A percentile compares a stretch with the other conserved stretches of the same genome.
These are phyloP conservation scores for Trididemnum nubilum DNA, from an alignment of 23 tunicate species.

Conservation along the genomic window DNA sequence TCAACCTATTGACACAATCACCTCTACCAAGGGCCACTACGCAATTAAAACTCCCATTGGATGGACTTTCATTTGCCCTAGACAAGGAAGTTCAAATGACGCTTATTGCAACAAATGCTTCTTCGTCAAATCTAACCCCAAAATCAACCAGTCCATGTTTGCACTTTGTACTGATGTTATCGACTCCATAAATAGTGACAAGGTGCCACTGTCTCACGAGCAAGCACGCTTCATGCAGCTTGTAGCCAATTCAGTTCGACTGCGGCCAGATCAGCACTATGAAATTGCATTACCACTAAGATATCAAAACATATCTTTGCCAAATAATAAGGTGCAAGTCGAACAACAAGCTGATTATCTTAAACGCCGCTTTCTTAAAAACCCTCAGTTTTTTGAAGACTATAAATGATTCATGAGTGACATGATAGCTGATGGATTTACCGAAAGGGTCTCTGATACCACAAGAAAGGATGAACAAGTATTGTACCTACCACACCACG, in stretches of 20 bases:
- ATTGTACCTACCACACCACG: constrained; percentile 48
- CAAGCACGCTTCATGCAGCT: background rate
- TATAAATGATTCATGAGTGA: constrained; percentile 36
- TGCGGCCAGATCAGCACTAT: no score
- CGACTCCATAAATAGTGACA: background rate
- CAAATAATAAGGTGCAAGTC: constrained; percentile 19
- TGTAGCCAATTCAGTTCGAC: background rate
- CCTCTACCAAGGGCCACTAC: background rate
- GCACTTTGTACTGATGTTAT: constrained; percentile 9
- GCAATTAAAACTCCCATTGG: constrained; percentile 27
- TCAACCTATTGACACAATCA: constrained; percentile 1
- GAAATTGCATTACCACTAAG: no score
- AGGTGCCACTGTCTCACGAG: background rate
- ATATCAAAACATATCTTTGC: no score
- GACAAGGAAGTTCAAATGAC: background rate
- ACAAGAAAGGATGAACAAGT: no score
- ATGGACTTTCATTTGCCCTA: constrained; percentile 16
- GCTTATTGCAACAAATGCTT: background rate
- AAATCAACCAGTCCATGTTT: background rate
- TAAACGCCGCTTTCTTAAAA: constrained; percentile 11
- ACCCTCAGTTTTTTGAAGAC: no score
- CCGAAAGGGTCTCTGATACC: constrained; percentile 23
- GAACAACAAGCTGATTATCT: constrained; percentile 38
- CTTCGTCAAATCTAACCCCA: background rate
- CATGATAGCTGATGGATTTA: constrained; percentile 34